Evolutionary conservation across 2,888 invertebrate species (phyloP).

Genomic region (Mystacides longicornis): DNA sequence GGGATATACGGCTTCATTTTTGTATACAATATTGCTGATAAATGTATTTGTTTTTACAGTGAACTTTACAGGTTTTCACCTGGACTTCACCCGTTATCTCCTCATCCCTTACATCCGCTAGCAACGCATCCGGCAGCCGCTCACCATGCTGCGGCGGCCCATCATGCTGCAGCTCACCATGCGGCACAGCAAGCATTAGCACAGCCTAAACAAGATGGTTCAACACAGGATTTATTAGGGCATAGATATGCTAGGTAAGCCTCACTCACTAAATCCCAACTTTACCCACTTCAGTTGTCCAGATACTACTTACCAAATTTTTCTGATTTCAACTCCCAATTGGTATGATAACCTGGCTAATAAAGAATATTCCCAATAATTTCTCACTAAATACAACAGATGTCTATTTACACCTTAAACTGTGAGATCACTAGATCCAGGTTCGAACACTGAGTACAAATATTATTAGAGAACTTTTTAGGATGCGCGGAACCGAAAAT

Average conservation of each 20-base stretch:
- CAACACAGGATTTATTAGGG: constrained; percentile 16
- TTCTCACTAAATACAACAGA: no score
- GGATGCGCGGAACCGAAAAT: no score
- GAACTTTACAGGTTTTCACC: constrained; percentile 91
- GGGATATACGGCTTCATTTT: no score
- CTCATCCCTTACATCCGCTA: constrained; percentile 64
- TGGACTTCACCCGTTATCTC: constrained; percentile 68
- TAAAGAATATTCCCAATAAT: not conserved
- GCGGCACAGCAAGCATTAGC: constrained; percentile 7
- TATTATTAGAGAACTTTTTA: no score
- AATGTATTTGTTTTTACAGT: constrained; percentile 42
- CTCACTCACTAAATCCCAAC: not conserved
- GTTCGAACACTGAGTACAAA: no score
- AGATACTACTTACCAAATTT: no score
- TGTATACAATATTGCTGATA: no score
- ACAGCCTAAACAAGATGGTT: constrained; percentile 10
- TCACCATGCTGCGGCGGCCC: constrained; percentile 35
- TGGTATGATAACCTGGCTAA: not conserved
- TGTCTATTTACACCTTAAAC: no score
- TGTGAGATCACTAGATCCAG: no score
- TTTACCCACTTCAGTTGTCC: not conserved
- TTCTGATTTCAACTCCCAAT: no score
- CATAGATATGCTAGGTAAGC: constrained; percentile 63
- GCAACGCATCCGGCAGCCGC: constrained; percentile 70
- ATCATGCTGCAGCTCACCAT: constrained; percentile 15